These are phyloP conservation scores for Nezara viridula DNA, from an alignment of 2,888 invertebrate genomes.

Conservation along the genomic window DNA sequence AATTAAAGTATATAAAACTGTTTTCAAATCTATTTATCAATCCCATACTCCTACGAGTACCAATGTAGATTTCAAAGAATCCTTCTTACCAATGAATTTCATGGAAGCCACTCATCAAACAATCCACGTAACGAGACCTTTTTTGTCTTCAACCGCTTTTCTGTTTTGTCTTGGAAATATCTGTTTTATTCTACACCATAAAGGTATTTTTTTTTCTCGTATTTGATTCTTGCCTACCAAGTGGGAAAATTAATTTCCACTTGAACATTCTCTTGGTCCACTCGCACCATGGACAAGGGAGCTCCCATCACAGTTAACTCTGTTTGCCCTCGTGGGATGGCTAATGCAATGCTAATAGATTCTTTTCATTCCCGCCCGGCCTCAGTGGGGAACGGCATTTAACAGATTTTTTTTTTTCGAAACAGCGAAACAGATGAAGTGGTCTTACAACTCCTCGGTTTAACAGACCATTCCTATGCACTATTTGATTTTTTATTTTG, in stretches of 20 bases:
- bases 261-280: background rate
- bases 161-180: constrained; percentile 17
- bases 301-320: background rate
- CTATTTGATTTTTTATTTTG: background rate
- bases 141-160: constrained; percentile 16
- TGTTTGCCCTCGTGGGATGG: background rate
- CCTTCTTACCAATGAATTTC: background rate
- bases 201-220: background rate
- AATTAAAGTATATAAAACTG: too few relatives aligned
- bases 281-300: background rate
- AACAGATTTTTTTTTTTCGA: constrained; percentile 18
- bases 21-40: too few relatives aligned
- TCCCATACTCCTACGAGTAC: background rate
- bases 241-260: constrained; percentile 13
- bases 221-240: background rate
- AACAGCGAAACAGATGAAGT: constrained; percentile 36
- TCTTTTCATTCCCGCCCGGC: constrained; percentile 35
- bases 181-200: constrained; percentile 19
- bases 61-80: background rate
- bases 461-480: constrained; percentile 2
- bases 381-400: background rate
- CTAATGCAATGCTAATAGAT: constrained; percentile 44
- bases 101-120: background rate
- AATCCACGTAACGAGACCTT: constrained; percentile 24
- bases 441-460: constrained; percentile 39